Base-by-base conservation (phyloP, 2,888 invertebrate genomes). In the Drosophila flavopinicola region DNA sequence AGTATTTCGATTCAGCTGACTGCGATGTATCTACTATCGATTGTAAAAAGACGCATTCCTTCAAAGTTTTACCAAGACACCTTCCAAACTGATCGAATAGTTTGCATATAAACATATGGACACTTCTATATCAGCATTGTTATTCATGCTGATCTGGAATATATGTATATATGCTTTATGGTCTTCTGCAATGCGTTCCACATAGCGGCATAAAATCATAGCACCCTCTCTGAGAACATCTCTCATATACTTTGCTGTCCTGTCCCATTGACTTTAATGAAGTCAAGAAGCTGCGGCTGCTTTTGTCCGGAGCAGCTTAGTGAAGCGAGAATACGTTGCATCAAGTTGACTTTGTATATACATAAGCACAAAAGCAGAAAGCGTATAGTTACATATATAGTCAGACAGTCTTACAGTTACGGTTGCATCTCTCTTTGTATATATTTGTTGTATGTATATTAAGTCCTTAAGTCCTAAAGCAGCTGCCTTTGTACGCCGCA, bases 281-380 rank as follows among this genome's bases (percentile, higher is more conserved):
- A 83, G 87, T 83, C 83, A 87, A 87, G 79, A 61, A 66, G 75
- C 58, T 74, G 83, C 78, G 76, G 71, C 74, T 44, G 41, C 56
- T 60, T 47, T 61, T 52, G 51, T 24, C 51, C 47, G 47, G 30
- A n/a, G 13, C 10, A 33, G n/a, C 27, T 38, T 25, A 35, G 61
- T 25, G 15, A 11, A 38, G 38, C 24, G 24, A 24, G 17, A 38
- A 25, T 20, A 30, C 13, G 4, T 13, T 15, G 23, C 20, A 29
- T n/a, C 20, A 20, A 41, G 15, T 41, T 51, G 10, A 3, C 23
- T 44, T n/a, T 10, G n/a, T 29, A 39, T 66, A 41, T 71, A 45
- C 69, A 41, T 71, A 56, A 65, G 49, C 44, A 35, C 35, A 65
- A 70, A 66, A 30, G 48, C 23, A 39, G 17, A 11, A 42, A 30